phyloP scores from a whole-genome alignment of 2,888 invertebrate species.

The Ophraella communa region DNA sequence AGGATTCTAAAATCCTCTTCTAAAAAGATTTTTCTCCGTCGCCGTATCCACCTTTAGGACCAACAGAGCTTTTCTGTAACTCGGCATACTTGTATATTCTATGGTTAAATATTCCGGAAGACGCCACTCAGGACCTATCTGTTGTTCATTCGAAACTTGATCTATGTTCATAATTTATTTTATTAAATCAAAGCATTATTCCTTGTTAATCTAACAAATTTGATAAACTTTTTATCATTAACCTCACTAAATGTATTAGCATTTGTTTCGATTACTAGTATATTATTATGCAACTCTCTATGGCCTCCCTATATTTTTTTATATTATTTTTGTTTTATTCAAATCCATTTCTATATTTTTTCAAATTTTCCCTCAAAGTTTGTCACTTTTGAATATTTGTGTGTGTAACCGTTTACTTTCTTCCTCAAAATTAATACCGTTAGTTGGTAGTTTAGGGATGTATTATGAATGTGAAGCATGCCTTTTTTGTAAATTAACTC shows the following conservation, averaged over 20 bases:
- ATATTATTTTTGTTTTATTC: slow-evolving; percentile 64
- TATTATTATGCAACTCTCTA: slow-evolving; percentile 69
- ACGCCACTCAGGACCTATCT: slow-evolving; percentile 67
- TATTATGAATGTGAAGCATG: not conserved
- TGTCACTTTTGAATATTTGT: not conserved
- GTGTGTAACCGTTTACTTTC: not conserved
- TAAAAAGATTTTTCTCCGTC: no score
- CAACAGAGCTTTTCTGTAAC: slow-evolving; percentile 53
- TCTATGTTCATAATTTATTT: slow-evolving; percentile 66
- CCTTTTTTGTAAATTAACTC: slow-evolving; percentile 50
- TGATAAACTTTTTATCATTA: slow-evolving; percentile 69
- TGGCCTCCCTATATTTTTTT: slow-evolving; percentile 70
- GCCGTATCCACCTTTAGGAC: no score
- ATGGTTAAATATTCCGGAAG: slow-evolving; percentile 57
- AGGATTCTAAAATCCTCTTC: no score
- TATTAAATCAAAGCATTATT: slow-evolving; percentile 61
- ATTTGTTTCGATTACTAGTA: slow-evolving; percentile 74
- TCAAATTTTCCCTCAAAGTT: not conserved
- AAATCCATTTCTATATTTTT: not conserved
- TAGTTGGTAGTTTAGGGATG: not conserved
- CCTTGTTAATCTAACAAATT: slow-evolving; percentile 69
- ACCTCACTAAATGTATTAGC: slow-evolving; percentile 68
- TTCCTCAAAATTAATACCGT: not conserved
- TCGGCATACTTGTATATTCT: slow-evolving; percentile 60
- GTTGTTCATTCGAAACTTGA: slow-evolving; percentile 68